phyloP scores from a whole-genome alignment of 2,797 vertebrate species.

The Lateolabrax maculatus region DNA sequence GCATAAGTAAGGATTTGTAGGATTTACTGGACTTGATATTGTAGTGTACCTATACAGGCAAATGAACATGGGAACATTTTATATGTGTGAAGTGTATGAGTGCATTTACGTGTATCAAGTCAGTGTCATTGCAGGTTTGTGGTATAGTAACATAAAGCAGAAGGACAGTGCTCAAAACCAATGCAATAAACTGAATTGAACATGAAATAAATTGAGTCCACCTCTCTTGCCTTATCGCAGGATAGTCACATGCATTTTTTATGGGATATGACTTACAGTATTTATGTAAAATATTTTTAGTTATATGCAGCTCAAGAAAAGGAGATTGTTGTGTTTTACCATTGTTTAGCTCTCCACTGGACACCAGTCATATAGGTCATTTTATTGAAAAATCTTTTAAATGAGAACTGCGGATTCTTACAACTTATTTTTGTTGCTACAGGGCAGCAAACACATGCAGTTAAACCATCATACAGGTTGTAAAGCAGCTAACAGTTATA shows the following conservation, averaged over 20 bases:
- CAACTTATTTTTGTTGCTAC: not conserved
- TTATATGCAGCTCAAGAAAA: conserved; percentile 36
- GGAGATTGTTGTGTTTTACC: conserved; percentile 3
- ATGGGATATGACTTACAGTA: conserved; percentile 34
- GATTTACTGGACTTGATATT: conserved; percentile 24
- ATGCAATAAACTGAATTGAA: conserved; percentile 59
- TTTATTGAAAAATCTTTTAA: not conserved
- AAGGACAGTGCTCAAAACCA: conserved; percentile 29
- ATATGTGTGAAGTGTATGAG: conserved; percentile 6
- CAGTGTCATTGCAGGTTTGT: conserved; percentile 22
- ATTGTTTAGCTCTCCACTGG: conserved; percentile 4
- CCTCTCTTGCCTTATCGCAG: conserved; percentile 48
- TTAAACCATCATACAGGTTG: not conserved
- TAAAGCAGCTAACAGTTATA: not conserved
- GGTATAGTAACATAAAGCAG: conserved; percentile 1
- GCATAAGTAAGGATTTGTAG: conserved; percentile 31
- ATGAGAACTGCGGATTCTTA: not conserved
- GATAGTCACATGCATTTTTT: conserved; percentile 54
- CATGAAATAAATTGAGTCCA: conserved; percentile 63
- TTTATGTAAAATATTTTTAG: conserved; percentile 25
- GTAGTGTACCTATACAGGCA: conserved; percentile 2
- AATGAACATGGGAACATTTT: conserved; percentile 7
- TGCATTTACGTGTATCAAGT: conserved; percentile 2
- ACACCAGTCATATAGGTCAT: not conserved
- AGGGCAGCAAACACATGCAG: not conserved